Evolutionary conservation across 30 jellyfish, hydroid and myxozoan genomes (phyloP).

Genomic region (Pseudorhiza aurosa): DNA sequence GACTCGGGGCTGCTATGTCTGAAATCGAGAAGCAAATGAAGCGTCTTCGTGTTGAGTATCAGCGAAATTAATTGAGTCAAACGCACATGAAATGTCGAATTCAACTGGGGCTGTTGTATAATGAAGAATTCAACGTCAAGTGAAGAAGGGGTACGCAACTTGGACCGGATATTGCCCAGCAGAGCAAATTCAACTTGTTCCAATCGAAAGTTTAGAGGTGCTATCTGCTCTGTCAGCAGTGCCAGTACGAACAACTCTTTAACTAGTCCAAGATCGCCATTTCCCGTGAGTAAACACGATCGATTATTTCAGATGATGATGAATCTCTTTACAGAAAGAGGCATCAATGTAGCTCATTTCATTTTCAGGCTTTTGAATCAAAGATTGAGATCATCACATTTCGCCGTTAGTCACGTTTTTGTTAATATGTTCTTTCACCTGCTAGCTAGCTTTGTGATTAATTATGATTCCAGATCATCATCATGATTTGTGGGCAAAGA

Average conservation of each 20-base stretch:
- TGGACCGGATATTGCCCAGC: conserved; percentile 54
- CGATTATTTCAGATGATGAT: not conserved
- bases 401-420: too few relatives aligned
- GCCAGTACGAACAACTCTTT: conserved; percentile 4
- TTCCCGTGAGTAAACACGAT: conserved; percentile 28
- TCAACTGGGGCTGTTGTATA: not conserved
- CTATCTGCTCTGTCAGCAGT: conserved; percentile 34
- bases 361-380: too few relatives aligned
- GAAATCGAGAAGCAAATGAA: too few relatives aligned
- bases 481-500: too few relatives aligned
- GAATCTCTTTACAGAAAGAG: not conserved
- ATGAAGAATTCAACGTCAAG: conserved; percentile 6
- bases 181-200: conserved; percentile 33
- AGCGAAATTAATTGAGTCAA: too few relatives aligned
- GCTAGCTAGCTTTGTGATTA: too few relatives aligned
- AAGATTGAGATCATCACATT: too few relatives aligned
- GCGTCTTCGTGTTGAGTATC: too few relatives aligned
- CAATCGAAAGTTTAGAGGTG: conserved; percentile 33
- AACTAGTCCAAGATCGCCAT: conserved; percentile 54
- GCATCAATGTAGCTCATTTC: not conserved
- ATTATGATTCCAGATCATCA: too few relatives aligned
- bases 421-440: too few relatives aligned
- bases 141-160: conserved; percentile 51
- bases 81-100: too few relatives aligned
- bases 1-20: too few relatives aligned